These are phyloP conservation scores for Eupleurogrammus muticus DNA, from an alignment of 2,797 vertebrate genomes.

Conservation along the genomic window DNA sequence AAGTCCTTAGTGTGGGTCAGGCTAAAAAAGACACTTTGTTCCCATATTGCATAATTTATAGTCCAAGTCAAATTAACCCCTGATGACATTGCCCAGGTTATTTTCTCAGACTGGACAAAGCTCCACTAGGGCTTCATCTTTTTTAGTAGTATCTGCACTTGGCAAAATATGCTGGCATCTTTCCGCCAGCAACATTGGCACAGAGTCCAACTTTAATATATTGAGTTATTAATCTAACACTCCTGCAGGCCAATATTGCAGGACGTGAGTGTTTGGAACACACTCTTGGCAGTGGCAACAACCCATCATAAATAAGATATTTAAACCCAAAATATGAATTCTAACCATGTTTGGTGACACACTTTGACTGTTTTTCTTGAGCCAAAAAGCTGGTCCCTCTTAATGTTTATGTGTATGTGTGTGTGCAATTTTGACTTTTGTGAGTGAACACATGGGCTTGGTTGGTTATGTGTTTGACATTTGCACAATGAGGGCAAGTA, in stretches of 20 bases:
- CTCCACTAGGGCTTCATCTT: not conserved
- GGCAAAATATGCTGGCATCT: conserved; percentile 36
- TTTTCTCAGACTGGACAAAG: not conserved
- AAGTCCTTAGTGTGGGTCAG: not conserved
- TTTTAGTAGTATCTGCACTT: conserved; percentile 22
- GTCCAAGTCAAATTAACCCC: not conserved
- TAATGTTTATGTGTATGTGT: conserved; percentile 39
- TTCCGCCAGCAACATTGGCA: conserved; percentile 29
- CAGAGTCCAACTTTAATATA: conserved; percentile 28
- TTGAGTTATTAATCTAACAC: conserved; percentile 34
- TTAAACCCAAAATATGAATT: conserved; percentile 41
- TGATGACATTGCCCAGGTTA: not conserved
- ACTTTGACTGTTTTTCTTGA: conserved; percentile 54
- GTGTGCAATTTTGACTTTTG: conserved; percentile 42
- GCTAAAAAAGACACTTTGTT: not conserved
- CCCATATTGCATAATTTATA: not conserved
- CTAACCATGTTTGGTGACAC: conserved; percentile 54
- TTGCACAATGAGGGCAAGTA: conserved; percentile 64
- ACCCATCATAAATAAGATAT: conserved; percentile 45
- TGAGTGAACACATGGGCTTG: conserved; percentile 49
- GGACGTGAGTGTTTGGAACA: conserved; percentile 45
- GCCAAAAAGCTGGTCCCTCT: conserved; percentile 53
- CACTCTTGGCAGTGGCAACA: conserved; percentile 30
- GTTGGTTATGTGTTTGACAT: conserved; percentile 59
- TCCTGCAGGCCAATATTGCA: conserved; percentile 22